Evolutionary conservation across 2,113 vertebrate genomes (phyloP).

Genomic region (Pedetes capensis): DNA sequence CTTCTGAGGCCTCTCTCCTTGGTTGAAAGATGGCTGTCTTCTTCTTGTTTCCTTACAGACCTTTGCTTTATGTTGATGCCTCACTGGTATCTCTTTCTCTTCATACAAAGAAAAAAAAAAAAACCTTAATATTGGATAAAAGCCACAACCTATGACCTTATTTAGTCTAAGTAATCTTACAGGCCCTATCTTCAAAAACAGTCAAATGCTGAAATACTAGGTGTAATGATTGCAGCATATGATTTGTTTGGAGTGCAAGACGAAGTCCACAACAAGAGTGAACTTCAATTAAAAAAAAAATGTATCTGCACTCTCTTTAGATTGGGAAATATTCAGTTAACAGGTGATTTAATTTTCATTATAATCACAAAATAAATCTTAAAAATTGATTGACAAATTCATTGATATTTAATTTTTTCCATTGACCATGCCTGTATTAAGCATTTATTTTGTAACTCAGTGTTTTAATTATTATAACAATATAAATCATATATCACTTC

Average conservation of each 20-base stretch:
- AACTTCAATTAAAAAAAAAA: no score
- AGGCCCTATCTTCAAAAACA: no score
- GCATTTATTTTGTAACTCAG: neutral
- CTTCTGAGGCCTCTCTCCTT: neutral
- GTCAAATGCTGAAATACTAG: neutral
- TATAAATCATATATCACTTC: neutral
- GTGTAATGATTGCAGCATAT: neutral
- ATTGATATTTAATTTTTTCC: neutral
- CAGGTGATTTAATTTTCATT: neutral
- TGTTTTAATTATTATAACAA: neutral
- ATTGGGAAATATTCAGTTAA: neutral
- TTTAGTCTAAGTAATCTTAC: neutral
- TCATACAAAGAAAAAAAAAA: no score
- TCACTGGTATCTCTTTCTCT: neutral
- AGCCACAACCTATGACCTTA: no score
- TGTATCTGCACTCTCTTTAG: no score
- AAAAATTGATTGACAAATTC: neutral
- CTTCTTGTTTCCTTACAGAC: neutral
- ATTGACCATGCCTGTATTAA: neutral
- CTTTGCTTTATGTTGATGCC: neutral
- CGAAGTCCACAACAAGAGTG: neutral
- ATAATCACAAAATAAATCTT: neutral
- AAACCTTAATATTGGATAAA: neutral
- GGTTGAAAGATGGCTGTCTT: neutral
- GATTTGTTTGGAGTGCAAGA: neutral